phyloP scores from a whole-genome alignment of 2,888 invertebrate genomes.

The Zaprionus lineosus region DNA sequence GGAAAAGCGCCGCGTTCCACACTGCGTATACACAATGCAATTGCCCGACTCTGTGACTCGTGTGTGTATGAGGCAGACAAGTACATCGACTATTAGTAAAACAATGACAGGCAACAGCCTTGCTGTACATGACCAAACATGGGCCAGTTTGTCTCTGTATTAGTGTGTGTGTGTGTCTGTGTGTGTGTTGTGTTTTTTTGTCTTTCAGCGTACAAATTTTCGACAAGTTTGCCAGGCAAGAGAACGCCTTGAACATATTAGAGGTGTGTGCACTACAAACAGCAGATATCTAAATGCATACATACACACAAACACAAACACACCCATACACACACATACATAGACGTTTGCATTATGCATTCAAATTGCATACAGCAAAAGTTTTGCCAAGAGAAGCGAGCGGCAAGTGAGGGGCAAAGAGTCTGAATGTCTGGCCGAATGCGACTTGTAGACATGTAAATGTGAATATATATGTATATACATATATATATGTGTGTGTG shows the following conservation, averaged over 20 bases:
- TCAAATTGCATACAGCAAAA: constrained; percentile 58
- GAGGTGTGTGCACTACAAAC: constrained; percentile 42
- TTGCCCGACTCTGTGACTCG: too few species aligned
- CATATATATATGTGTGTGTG: constrained; percentile 2
- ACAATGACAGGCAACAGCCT: constrained; percentile 72
- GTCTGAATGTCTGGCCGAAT: constrained; percentile 39
- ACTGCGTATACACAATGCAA: constrained; percentile 56
- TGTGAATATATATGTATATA: constrained; percentile 14
- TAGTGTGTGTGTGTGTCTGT: background rate
- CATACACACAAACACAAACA: constrained; percentile 3
- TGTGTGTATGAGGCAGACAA: constrained; percentile 61
- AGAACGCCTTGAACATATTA: constrained; percentile 50
- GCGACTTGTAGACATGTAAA: constrained; percentile 44
- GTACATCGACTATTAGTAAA: constrained; percentile 71
- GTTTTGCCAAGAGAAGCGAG: constrained; percentile 25
- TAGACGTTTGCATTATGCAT: constrained; percentile 47
- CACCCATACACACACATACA: background rate
- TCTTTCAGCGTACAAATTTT: constrained; percentile 63
- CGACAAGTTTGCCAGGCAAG: constrained; percentile 64
- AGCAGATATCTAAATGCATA: constrained; percentile 27
- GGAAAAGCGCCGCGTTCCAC: constrained; percentile 24
- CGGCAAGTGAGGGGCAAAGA: constrained; percentile 6
- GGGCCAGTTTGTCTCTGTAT: constrained; percentile 59
- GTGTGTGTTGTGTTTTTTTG: constrained; percentile 27
- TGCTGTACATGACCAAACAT: constrained; percentile 71